Evolutionary conservation across 2,113 vertebrate genomes (phyloP), one percentile per base, ranked within the genome.

Genomic region (Nicator chloris): DNA sequence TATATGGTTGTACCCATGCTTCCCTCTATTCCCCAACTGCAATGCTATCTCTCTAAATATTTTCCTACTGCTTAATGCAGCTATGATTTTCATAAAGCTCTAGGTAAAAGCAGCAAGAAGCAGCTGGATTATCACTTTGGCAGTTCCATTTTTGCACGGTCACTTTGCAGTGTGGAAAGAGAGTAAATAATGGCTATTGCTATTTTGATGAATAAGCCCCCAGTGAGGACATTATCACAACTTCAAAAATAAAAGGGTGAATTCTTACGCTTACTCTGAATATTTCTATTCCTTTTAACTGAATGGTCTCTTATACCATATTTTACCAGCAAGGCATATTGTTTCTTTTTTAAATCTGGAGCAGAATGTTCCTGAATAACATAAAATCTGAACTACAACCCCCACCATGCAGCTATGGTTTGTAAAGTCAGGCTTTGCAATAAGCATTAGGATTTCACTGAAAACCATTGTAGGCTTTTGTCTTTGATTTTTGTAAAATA

Each of bases 41-140:
- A 73, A 39, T n/a, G 28, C 33, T 78, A 27, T 16, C 37, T 64
- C 82, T 73, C 51, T 31, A 89, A 94, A 64, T 73, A 83, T 95
- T 88, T 94, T 77, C 40, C 82, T 50, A 40, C 65, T 95, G 33
- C 33, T 94, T 82, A 93, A 96, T 65, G 60, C 30, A 88, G 40
- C 73, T 78, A 61, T 64, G 79, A 68, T 71, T 90, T 93, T 83
- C 85, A 35, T 45, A 93, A 27, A 22, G 44, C 24, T 92, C 47
- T 35, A 81, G 40, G 79, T 89, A 81, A 95, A 71, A 59, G 31
- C 83, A 59, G 21, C 27, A 49, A 70, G 83, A 70, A 94, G 64
- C 51, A 96, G 64, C 60, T 80, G 85, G 80, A 64, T 63, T 86
- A 60, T 56, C 40, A 70, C 64, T 86, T 68, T 73, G 31, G 30